Evolutionary conservation across 2,888 invertebrate genomes (phyloP).

Genomic region (Polylopha cassiicola): DNA sequence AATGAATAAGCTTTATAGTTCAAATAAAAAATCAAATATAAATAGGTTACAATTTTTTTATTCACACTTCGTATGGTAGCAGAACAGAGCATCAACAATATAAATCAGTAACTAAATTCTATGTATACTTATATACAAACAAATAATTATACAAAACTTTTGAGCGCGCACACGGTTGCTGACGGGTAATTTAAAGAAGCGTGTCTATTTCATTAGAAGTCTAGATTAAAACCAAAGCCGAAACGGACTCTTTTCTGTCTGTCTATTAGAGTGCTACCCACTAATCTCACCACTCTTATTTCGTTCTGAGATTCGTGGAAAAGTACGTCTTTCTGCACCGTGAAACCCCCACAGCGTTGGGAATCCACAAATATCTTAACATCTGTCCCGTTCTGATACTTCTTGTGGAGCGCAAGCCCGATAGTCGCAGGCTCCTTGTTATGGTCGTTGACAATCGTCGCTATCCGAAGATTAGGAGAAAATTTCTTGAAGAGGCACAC

Average conservation of each 20-base stretch:
- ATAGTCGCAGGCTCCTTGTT: slow-evolving; percentile 42
- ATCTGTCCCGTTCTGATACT: slow-evolving; percentile 52
- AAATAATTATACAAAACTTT: slow-evolving; percentile 60
- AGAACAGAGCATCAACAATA: slow-evolving; percentile 44
- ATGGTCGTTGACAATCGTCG: slow-evolving; percentile 55
- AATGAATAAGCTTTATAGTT: too few relatives aligned
- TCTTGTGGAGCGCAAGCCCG: slow-evolving; percentile 59
- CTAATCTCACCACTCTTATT: slow-evolving; percentile 49
- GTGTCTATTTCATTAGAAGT: slow-evolving; percentile 45
- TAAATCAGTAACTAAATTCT: slow-evolving; percentile 70
- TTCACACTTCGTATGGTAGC: slow-evolving; percentile 49
- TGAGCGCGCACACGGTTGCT: slow-evolving; percentile 23
- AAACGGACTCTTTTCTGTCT: slow-evolving; percentile 57
- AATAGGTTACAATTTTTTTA: slow-evolving; percentile 35
- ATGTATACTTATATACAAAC: slow-evolving; percentile 76
- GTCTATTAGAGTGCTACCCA: slow-evolving; percentile 61
- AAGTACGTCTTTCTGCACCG: slow-evolving; percentile 58
- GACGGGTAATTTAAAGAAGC: slow-evolving; percentile 31
- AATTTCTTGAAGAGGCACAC: slow-evolving; percentile 60
- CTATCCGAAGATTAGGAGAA: slow-evolving; percentile 52
- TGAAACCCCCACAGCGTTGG: slow-evolving; percentile 64
- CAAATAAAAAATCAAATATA: too few relatives aligned
- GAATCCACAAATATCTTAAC: slow-evolving; percentile 67
- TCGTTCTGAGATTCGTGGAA: slow-evolving; percentile 56
- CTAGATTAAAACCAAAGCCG: slow-evolving; percentile 63